These are phyloP conservation scores for Eolophus roseicapilla DNA, from an alignment of 2,113 vertebrate genomes.

Conservation along the genomic window DNA sequence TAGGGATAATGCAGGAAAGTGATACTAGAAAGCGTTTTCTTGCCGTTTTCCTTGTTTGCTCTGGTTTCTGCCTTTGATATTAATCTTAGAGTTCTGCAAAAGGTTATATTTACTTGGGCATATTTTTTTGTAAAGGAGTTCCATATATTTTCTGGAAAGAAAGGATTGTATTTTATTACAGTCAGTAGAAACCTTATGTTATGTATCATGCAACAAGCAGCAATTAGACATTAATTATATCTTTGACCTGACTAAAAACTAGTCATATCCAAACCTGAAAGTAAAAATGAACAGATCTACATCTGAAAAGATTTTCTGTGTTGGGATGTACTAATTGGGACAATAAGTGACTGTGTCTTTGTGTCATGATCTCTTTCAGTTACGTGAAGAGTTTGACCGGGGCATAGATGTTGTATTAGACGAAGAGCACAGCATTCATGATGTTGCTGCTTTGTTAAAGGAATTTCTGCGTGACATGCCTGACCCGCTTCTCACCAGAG, in stretches of 20 bases:
- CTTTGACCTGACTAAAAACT: not conserved
- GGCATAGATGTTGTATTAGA: slow-evolving; percentile 88
- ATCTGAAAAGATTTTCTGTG: not conserved
- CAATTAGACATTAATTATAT: not conserved
- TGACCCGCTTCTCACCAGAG: slow-evolving; percentile 92
- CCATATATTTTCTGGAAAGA: not conserved
- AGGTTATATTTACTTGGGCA: not conserved
- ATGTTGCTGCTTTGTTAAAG: slow-evolving; percentile 93
- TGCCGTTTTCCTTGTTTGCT: not conserved
- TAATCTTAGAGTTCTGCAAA: not conserved
- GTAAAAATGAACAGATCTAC: not conserved
- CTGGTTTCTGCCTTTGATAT: not conserved
- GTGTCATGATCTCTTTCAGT: slow-evolving; percentile 71
- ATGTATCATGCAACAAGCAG: not conserved
- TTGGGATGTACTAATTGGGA: not conserved
- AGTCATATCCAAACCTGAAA: not conserved
- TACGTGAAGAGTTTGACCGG: slow-evolving; percentile 93
- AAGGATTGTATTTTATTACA: not conserved
- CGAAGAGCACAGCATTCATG: slow-evolving; percentile 93
- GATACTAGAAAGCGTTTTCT: not conserved
- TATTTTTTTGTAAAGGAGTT: not conserved
- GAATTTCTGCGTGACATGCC: slow-evolving; percentile 97
- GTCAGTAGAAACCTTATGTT: not conserved
- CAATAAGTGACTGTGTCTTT: not conserved
- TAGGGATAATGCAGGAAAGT: not conserved